Evolutionary conservation across 2,888 invertebrate species (phyloP).

Genomic region (Mimumesa dahlbomi): DNA sequence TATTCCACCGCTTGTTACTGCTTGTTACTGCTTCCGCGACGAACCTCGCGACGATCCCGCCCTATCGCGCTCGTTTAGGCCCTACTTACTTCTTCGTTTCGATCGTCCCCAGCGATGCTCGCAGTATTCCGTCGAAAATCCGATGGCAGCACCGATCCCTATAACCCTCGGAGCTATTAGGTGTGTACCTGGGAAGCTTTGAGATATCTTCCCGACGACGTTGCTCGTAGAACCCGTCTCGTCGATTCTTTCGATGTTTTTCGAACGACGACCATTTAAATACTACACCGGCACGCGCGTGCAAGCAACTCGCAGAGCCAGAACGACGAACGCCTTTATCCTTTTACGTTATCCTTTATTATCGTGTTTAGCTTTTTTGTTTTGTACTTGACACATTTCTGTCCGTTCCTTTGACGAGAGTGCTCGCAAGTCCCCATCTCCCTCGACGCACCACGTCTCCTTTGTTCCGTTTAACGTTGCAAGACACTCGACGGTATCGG

Average conservation of each 20-base stretch:
- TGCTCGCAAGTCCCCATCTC: constrained; percentile 30
- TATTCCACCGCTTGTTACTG: too few relatives aligned
- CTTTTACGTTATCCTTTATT: background rate
- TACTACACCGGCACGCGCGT: constrained; percentile 58
- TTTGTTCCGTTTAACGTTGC: constrained; percentile 4
- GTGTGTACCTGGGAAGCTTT: constrained; percentile 47
- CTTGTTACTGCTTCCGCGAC: background rate
- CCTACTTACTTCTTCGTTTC: constrained; percentile 33
- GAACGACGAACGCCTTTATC: constrained; percentile 52
- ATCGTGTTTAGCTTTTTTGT: too few relatives aligned
- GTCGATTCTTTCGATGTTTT: constrained; percentile 56
- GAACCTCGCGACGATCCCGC: constrained; percentile 7
- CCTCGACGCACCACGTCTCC: background rate
- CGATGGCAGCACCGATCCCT: constrained; percentile 46
- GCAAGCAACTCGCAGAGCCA: constrained; percentile 61
- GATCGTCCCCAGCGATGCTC: constrained; percentile 37
- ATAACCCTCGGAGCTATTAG: constrained; percentile 36
- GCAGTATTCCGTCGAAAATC: constrained; percentile 34
- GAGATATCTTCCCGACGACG: constrained; percentile 46
- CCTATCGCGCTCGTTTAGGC: constrained; percentile 51
- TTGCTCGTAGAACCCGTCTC: constrained; percentile 51
- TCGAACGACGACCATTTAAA: constrained; percentile 46
- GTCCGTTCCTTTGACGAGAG: constrained; percentile 31
- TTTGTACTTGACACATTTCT: constrained; percentile 59
- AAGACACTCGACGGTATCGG: constrained; percentile 18